A percentile compares a stretch with the other conserved stretches of the same genome.
Evolutionary conservation across 2,797 vertebrate species (phyloP).

Genomic region (Phataginus tricuspis): DNA sequence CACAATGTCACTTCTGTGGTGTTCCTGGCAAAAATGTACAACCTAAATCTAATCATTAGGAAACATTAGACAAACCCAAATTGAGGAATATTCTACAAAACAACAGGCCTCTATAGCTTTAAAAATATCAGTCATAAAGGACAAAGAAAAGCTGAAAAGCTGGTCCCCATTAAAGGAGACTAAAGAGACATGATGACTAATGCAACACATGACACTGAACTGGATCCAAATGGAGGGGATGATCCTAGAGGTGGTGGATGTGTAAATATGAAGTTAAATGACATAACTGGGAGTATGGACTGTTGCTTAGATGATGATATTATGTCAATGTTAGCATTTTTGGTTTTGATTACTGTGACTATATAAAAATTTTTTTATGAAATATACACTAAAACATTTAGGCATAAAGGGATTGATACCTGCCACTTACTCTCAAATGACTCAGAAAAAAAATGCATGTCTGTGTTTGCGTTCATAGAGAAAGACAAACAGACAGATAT

Average conservation of each 20-base stretch:
- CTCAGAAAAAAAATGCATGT: neutral
- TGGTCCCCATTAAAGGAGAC: neutral
- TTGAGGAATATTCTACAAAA: neutral
- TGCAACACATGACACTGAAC: neutral
- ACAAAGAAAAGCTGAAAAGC: neutral
- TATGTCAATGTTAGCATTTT: neutral
- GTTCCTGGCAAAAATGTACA: neutral
- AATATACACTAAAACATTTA: neutral
- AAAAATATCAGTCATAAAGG: neutral
- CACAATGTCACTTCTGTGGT: neutral
- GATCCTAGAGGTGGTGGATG: neutral
- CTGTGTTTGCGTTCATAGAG: neutral
- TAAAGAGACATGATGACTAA: neutral
- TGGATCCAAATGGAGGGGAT: neutral
- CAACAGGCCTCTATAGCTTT: neutral
- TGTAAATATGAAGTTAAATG: neutral
- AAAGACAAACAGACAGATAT: neutral
- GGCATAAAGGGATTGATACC: neutral
- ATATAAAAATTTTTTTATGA: neutral
- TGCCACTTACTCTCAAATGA: neutral
- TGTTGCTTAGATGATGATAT: neutral
- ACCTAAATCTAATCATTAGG: neutral
- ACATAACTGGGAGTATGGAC: neutral
- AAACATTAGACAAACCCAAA: neutral
- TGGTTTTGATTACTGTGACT: neutral